Percentiles rank a stretch among this genome's conserved stretches.
Evolutionary conservation across 1,140 invertebrate species (phyloP).

Genomic region (Listronotus oregonensis): DNA sequence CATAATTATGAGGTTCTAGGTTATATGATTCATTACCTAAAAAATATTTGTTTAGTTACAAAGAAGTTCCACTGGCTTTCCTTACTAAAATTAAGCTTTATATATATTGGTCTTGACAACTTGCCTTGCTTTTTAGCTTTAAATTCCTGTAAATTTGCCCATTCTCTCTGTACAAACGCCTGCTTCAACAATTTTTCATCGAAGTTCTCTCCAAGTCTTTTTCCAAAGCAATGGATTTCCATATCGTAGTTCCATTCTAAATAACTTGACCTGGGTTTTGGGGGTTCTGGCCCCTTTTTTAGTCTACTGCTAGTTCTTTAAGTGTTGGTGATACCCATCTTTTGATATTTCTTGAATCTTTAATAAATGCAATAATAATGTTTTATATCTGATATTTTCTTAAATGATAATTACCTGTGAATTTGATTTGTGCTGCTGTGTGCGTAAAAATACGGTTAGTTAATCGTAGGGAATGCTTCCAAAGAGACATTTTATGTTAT

Average conservation of each 20-base stretch:
- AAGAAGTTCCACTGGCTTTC: not conserved
- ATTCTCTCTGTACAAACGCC: constrained; percentile 82
- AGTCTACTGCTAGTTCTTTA: constrained; percentile 56
- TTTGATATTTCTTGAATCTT: constrained; percentile 51
- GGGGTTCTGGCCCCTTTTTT: constrained; percentile 52
- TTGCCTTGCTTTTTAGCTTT: constrained; percentile 59
- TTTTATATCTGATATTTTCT: not conserved
- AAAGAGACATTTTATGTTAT: not conserved
- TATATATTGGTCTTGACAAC: constrained; percentile 40
- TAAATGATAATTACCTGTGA: not conserved
- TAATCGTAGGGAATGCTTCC: constrained; percentile 2
- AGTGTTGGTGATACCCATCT: constrained; percentile 64
- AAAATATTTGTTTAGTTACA: constrained; percentile 5
- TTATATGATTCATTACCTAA: constrained; percentile 23
- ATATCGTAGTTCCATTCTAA: constrained; percentile 87
- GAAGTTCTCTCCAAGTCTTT: constrained; percentile 85
- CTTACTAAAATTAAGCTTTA: not conserved
- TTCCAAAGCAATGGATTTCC: constrained; percentile 87
- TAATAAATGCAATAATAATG: not conserved
- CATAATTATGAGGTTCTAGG: constrained; percentile 63
- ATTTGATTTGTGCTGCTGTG: not conserved
- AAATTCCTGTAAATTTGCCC: constrained; percentile 53
- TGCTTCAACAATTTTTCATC: constrained; percentile 68
- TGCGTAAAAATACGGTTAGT: not conserved
- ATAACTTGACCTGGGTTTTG: constrained; percentile 64